Base-by-base conservation (phyloP, 2,888 invertebrate genomes). In the Drosophila siamana region DNA sequence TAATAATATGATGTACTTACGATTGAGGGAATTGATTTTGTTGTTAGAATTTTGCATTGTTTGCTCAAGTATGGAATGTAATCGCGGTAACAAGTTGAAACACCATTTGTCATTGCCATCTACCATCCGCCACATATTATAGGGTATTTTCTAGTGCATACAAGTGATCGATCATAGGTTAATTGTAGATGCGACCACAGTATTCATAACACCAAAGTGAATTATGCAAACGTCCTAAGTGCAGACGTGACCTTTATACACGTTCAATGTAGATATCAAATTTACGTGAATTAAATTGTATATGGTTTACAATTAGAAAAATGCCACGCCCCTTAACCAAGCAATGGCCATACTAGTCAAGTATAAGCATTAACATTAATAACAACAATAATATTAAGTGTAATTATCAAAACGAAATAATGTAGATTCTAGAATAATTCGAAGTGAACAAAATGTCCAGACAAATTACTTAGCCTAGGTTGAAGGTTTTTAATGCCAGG, bases 171-270 rank as follows among this genome's bases (percentile, higher is more conserved):
- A 69, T 43, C 9, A 11, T 60, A 65, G 65, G 11, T 44, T 38
- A 24, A 22, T 41, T 60, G 43, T 51, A 51, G 16, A 55, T 50
- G 50, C 48, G 67, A 33, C 30, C 51, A 40, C 56, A 73, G 62
- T 82, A 86, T 86, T 86, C 59, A 51, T 54, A 74, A 77, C 74
- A 80, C 79, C 84, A 84, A 86, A 83, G 77, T 83, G 86, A 80
- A 83, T 69, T 76, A 61, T 64, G 36, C 64, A 50, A 46, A 46
- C 47, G 78, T 77, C 57, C 65, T 16, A 40, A 22, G 54, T 36
- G 15, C 60, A 51, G 60, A 57, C 64, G 60, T 57, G 16, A 57
- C 44, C 55, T 61, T 73, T 69, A 73, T 59, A 61, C 19, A 40
- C n/a, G 19, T 54, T 11, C 33, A 11, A 52, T 46, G 30, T 65